Evolutionary conservation across 2,797 vertebrate genomes (phyloP).

Genomic region (Hylomyscus alleni): DNA sequence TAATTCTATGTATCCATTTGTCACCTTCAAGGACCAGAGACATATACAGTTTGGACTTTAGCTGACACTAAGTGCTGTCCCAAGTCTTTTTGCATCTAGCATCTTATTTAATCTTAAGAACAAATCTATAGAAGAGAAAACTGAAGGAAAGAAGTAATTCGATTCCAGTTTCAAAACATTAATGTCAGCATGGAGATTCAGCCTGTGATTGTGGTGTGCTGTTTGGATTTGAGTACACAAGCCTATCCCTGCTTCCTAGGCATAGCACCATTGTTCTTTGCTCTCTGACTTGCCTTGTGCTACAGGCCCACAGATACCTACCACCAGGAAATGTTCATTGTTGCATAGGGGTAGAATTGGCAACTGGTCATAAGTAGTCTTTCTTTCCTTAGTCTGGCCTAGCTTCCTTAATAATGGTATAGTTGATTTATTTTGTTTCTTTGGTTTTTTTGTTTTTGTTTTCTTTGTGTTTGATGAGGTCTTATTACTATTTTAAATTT

Average conservation of each 20-base stretch:
- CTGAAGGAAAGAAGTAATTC: neutral
- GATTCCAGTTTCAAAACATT: neutral
- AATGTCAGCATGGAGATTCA: conserved; percentile 27
- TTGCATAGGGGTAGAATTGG: neutral
- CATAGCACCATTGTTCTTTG: neutral
- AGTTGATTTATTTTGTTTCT: conserved; percentile 50
- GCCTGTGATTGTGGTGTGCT: neutral
- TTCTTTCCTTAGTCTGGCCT: neutral
- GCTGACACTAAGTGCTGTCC: neutral
- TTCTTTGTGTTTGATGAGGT: conserved; percentile 13
- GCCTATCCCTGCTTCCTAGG: neutral
- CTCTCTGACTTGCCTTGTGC: neutral
- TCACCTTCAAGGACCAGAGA: neutral
- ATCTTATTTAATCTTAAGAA: neutral
- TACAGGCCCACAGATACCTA: neutral
- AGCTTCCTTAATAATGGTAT: neutral
- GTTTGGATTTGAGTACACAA: neutral
- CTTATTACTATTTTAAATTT: conserved; percentile 43
- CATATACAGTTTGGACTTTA: neutral
- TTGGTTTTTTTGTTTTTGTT: conserved; percentile 34
- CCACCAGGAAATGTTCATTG: neutral
- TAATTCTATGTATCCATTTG: neutral
- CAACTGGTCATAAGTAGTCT: neutral
- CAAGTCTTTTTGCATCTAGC: neutral
- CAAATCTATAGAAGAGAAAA: neutral